A percentile compares a stretch with the other conserved stretches of the same genome.
phyloP scores from a whole-genome alignment of 1,140 invertebrate genomes.

The Heliothis subflexa region DNA sequence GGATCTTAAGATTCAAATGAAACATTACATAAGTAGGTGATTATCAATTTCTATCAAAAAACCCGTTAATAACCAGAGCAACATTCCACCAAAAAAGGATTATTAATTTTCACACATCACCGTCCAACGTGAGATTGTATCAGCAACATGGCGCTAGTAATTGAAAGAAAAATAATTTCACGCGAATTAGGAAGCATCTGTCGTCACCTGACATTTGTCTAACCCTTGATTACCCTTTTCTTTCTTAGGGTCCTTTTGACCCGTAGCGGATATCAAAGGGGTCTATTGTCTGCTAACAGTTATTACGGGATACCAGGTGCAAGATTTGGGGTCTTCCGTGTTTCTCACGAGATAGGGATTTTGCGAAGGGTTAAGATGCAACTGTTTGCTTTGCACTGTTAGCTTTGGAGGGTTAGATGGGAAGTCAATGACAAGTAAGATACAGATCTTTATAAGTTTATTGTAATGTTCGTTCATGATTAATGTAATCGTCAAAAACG shows the following conservation, averaged over 20 bases:
- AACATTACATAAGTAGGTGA: too few relatives aligned
- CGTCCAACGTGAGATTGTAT: conserved; percentile 71
- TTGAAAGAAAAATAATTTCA: conserved; percentile 78
- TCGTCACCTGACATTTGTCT: conserved; percentile 72
- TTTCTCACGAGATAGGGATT: conserved; percentile 77
- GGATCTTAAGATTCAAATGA: too few relatives aligned
- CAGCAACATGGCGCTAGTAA: conserved; percentile 55
- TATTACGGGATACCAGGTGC: conserved; percentile 75
- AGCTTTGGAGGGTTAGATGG: conserved; percentile 50
- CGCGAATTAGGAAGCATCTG: conserved; percentile 79
- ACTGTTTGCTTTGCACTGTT: conserved; percentile 64
- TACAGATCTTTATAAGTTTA: conserved; percentile 31
- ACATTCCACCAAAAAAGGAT: conserved; percentile 60
- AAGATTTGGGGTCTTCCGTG: conserved; percentile 63
- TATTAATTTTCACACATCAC: conserved; percentile 82
- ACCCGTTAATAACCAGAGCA: background rate
- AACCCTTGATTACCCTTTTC: conserved; percentile 68
- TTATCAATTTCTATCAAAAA: background rate
- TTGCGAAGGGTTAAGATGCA: conserved; percentile 68
- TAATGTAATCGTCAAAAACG: background rate
- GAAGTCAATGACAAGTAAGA: conserved; percentile 35
- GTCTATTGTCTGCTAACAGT: conserved; percentile 73
- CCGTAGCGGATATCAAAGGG: conserved; percentile 75
- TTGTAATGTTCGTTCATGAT: background rate
- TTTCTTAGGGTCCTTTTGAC: conserved; percentile 64